These are phyloP conservation scores for Acleris holmiana DNA, from an alignment of 2,888 invertebrate genomes.

Conservation along the genomic window DNA sequence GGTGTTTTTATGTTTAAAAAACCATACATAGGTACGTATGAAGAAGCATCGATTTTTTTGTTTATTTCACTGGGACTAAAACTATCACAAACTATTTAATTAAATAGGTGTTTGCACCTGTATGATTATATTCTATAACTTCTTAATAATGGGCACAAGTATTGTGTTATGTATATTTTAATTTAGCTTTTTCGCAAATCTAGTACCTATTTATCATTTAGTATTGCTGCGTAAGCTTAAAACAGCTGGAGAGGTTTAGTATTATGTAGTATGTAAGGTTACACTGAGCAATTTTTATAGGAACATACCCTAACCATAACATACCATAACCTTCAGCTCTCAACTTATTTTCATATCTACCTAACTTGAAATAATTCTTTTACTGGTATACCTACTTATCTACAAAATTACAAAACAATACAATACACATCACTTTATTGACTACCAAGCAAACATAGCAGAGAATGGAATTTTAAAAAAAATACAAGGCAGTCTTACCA, in stretches of 20 bases:
- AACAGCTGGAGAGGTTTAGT: not conserved
- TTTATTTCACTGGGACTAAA: slow-evolving; percentile 37
- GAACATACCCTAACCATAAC: too few relatives aligned
- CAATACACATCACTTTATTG: too few relatives aligned
- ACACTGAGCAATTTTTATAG: not conserved
- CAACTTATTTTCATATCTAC: too few relatives aligned
- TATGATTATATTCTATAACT: not conserved
- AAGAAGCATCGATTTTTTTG: slow-evolving; percentile 54
- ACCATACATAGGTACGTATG: slow-evolving; percentile 57
- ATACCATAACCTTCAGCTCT: not conserved
- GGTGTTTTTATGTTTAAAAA: slow-evolving; percentile 56
- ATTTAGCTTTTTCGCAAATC: not conserved
- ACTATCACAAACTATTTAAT: slow-evolving; percentile 8
- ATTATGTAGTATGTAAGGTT: not conserved
- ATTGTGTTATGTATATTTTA: not conserved
- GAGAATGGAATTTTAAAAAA: too few relatives aligned
- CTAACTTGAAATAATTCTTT: too few relatives aligned
- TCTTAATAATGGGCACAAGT: not conserved
- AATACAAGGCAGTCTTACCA: too few relatives aligned
- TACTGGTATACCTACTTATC: too few relatives aligned
- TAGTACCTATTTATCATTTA: not conserved
- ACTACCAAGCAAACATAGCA: too few relatives aligned
- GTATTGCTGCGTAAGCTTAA: slow-evolving; percentile 1
- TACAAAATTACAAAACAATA: too few relatives aligned
- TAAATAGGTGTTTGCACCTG: not conserved